Evolutionary conservation across 2,113 vertebrate species (phyloP), one percentile per base, ranked within the genome.

Genomic region (Centrocercus urophasianus): DNA sequence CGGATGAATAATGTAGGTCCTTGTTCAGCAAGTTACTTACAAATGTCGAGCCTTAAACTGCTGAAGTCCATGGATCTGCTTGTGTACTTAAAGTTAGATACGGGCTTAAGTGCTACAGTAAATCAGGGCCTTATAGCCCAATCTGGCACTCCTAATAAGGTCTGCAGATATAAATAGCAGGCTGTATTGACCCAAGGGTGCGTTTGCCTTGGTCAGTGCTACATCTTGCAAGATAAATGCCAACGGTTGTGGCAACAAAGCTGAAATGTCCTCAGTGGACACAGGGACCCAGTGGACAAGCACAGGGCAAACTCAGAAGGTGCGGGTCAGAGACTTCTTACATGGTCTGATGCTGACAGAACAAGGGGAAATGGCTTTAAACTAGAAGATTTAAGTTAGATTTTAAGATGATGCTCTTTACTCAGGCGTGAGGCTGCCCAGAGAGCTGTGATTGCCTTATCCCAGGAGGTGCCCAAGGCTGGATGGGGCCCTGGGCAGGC

Each of bases 1-100:
- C 0, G 0, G 75, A 96, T 95, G 89, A 97, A 88, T 95, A 95
- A 96, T 95, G 93, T 71, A 86, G 89, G 91, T 88, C 89, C 94
- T 91, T 84, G 85, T 93, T 95, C 87, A 64, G 87, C 81, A 93
- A 91, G 64, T 93, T 88, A 83, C 67, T 96, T 90, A 95, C 22
- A 76, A 91, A 74, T 40, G 79, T 93, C 1, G 38, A 95, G 74
- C 75, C 79, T 96, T 93, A 89, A 93, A 83, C 87, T 8, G 3
- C 91, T 65, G 81, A 47, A 93, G 85, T 91, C 93, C 85, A 86
- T 67, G 84, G 91, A 92, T 74, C 89, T 88, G 2, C 50, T 83
- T 25, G 69, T 81, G 91, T 83, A 71, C 85, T 95, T 86, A 86
- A 83, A 95, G 82, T 86, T 89, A 88, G 91, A 75, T 82, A 81